Percentiles rank a stretch among this genome's conserved stretches.
These are phyloP conservation scores for Pycnonotus jocosus DNA, from an alignment of 2,113 vertebrate genomes.

Conservation along the genomic window DNA sequence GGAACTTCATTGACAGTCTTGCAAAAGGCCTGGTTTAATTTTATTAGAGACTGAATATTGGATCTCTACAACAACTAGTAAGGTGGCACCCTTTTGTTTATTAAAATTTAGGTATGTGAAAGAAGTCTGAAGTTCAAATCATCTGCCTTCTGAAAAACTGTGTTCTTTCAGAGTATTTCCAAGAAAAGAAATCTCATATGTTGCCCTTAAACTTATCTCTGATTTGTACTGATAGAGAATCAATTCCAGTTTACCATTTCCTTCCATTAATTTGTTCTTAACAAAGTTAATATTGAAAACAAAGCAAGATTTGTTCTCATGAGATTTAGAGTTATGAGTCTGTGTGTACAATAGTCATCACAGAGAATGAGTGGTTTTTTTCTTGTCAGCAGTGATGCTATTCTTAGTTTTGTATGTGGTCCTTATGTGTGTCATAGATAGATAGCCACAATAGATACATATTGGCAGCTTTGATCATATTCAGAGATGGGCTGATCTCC, in stretches of 20 bases:
- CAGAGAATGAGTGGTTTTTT: background rate
- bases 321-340: background rate
- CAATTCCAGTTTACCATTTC: background rate
- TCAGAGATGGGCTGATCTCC: background rate
- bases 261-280: background rate
- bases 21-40: background rate
- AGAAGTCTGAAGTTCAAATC: background rate
- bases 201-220: background rate
- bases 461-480: background rate
- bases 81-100: background rate
- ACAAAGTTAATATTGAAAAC: background rate
- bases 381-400: background rate
- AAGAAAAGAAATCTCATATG: background rate
- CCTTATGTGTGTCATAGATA: background rate
- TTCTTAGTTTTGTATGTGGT: background rate
- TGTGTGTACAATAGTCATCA: background rate
- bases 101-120: background rate
- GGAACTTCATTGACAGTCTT: background rate
- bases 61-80: background rate
- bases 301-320: background rate
- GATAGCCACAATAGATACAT: conserved; percentile 4
- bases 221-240: background rate
- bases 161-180: background rate
- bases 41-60: background rate
- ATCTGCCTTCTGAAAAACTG: background rate